Evolutionary conservation across 2,888 invertebrate genomes (phyloP), one percentile per base, ranked within the genome.

Genomic region (Melanostoma scalare): DNA sequence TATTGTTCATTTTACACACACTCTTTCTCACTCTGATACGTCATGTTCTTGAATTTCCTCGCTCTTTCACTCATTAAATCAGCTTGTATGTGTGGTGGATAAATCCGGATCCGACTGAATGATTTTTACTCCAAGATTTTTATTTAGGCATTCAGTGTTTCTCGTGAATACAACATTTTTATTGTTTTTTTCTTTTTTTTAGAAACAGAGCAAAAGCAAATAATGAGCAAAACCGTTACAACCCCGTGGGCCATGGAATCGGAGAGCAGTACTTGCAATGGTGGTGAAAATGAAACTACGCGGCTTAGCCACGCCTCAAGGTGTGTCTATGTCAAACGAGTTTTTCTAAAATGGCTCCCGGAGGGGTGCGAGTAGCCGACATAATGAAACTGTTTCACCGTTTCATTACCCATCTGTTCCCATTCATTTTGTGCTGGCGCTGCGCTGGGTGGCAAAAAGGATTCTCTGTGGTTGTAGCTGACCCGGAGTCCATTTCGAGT

Each of bases 401-500:
- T 82, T 82, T 36, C 65, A 65, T 69, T 33, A 38, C 6, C 48
- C 63, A n/a, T 2, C 9, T 10, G 74, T 79, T 84, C 71, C 84
- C 33, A 6, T 33, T 46, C 72, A 78, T 44, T 63, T 31, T 61
- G 67, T 68, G 55, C 61, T 38, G 20, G 20, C 1, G 20, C 20
- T 20, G 20, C 20, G 20, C 20, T 20, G 20, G 67, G 31, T 46
- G 55, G 33, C 31, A 56, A 65, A 60, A 58, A 69, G 63, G 65
- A 78, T 72, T 60, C 60, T 36, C 35, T 61, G 73, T 77, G 55
- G 48, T 63, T 68, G 72, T 77, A 71, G 74, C 50, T 84, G 79
- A 84, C 84, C 84, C 87, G 90, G 90, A 90, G 90, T 91, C 90
- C 89, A 91, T 91, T 91, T 90, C 89, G 90, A 91, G 90, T 91